These are phyloP conservation scores for Trichechus manatus DNA, from an alignment of 2,113 vertebrate species.

Conservation along the genomic window DNA sequence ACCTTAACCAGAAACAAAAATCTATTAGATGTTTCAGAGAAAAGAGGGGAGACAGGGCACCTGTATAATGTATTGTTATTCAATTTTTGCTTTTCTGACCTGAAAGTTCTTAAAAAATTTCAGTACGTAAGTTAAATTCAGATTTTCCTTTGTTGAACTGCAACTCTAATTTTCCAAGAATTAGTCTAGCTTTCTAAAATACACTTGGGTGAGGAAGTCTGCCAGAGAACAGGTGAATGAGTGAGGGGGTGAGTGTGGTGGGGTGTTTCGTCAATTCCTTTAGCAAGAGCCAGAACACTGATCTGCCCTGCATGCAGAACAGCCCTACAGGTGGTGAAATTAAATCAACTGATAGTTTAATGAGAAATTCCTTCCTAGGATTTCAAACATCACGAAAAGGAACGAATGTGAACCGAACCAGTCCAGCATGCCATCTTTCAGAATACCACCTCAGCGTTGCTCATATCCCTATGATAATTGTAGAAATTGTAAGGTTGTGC, in stretches of 20 bases:
- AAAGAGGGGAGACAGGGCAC: too few species aligned
- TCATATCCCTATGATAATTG: neutral
- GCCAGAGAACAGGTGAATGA: fast-evolving
- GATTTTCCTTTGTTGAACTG: neutral
- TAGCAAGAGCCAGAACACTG: too few species aligned
- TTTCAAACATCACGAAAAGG: fast-evolving
- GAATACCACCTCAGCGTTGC: neutral
- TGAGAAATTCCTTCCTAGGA: neutral
- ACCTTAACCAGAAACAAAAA: neutral
- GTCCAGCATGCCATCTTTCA: neutral
- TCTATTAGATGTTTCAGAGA: neutral
- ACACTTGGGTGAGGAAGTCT: fast-evolving
- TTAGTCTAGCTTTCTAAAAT: too few species aligned
- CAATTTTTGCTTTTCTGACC: neutral
- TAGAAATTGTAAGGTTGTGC: neutral
- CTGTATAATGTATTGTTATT: too few species aligned
- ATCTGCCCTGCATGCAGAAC: too few species aligned
- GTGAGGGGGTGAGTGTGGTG: too few species aligned
- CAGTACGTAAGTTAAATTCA: too few species aligned
- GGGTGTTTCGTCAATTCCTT: neutral
- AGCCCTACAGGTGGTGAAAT: too few species aligned
- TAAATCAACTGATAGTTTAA: neutral
- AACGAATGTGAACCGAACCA: too few species aligned
- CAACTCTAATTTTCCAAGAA: neutral
- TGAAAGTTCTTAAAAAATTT: neutral